Evolutionary conservation across 2,888 invertebrate species (phyloP), one percentile per base, ranked within the genome.

Genomic region (Leptura quadrifasciata): DNA sequence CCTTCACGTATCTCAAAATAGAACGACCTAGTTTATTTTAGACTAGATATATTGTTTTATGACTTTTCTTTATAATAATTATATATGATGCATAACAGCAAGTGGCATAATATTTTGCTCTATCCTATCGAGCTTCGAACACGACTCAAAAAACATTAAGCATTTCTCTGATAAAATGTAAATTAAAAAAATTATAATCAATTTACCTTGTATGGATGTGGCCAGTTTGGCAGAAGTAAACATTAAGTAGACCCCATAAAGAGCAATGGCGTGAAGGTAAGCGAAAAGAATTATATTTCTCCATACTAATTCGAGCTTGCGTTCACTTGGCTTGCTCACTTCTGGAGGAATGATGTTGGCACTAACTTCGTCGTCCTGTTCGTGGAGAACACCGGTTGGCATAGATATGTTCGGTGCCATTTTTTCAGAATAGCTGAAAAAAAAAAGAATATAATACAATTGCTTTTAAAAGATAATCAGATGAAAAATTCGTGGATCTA

Each of bases 251-350:
- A 93, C 88, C 68, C 96, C 96, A 86, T 95, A 96, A 0, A 96
- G 71, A 0, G 95, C 94, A 2, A 94, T 94, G 65, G 93, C 54
- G 87, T 97, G 96, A 77, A 97, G 91, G 86, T 94, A 94, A 9
- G 91, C 90, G 86, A 97, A 96, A 0, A 94, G 91, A n/a, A 94
- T 88, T 65, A 97, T 94, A 87, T 96, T 97, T 81, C 94, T 92
- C 96, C 96, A 97, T 8, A 97, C 96, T 63, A 94, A 88, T 86
- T 92, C 90, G 52, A 91, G 86, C 75, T 92, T 92, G 58, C 91
- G 89, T 75, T 90, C 90, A 74, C 93, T 92, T 0, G 93, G 84
- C 76, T 84, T 82, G 15, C 82, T 81, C 4, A 80, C 74, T 68
- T 81, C 81, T n/a, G 82, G 75, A 2, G 83, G 84, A 8, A 85